phyloP scores from a whole-genome alignment of 2,888 invertebrate species.

The Xestia rhomboidea region DNA sequence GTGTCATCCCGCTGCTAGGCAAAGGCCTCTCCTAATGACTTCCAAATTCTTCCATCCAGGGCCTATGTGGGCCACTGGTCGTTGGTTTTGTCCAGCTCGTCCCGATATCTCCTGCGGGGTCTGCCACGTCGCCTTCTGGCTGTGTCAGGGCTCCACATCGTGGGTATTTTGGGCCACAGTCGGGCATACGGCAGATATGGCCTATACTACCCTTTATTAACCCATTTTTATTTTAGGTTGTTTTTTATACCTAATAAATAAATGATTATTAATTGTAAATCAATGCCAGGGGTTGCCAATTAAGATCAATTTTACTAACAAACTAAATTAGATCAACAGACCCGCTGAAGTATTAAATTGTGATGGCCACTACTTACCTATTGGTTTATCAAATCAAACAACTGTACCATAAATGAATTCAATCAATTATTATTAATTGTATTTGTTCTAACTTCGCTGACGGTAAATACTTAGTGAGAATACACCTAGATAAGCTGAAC shows the following conservation, averaged over 20 bases:
- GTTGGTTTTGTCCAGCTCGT: too few relatives aligned
- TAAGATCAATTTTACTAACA: conserved; percentile 7
- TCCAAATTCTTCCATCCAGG: too few relatives aligned
- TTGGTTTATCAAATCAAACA: conserved; percentile 20
- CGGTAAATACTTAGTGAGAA: neutral
- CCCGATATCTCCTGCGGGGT: too few relatives aligned
- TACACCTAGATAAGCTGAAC: neutral
- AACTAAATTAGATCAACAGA: conserved; percentile 24
- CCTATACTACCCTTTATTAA: too few relatives aligned
- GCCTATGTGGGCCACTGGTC: too few relatives aligned
- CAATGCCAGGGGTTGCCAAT: neutral
- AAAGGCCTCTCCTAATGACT: too few relatives aligned
- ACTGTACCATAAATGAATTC: conserved; percentile 6
- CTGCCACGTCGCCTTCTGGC: too few relatives aligned
- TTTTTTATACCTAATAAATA: neutral
- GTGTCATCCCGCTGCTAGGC: too few relatives aligned
- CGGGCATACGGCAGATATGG: too few relatives aligned
- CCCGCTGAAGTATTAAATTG: conserved; percentile 18
- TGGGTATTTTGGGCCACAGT: too few relatives aligned
- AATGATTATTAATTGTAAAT: neutral
- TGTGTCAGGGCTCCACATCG: too few relatives aligned
- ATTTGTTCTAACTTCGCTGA: conserved; percentile 22
- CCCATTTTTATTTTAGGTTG: neutral
- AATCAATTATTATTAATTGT: conserved; percentile 15
- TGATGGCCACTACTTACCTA: conserved; percentile 7